Conservation (phyloP, 2,888 invertebrate species). For the Phengaris arion region DNA sequence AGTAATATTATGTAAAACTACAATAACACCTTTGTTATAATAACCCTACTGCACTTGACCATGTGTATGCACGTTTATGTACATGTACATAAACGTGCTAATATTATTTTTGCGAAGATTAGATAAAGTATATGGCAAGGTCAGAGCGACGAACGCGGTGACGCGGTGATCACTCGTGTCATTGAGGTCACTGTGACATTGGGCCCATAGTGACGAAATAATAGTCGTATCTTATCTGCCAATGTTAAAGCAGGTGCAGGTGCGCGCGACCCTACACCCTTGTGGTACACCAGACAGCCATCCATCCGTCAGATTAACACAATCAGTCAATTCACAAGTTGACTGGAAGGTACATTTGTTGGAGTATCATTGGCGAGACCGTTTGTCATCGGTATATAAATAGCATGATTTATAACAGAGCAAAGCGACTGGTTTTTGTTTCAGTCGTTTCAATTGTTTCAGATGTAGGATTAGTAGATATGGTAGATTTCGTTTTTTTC, state of each 20-base stretch:
- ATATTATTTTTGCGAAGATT: conserved; percentile 72
- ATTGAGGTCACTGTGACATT: conserved; percentile 79
- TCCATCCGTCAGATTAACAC: conserved; percentile 25
- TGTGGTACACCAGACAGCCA: conserved; percentile 42
- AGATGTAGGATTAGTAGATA: background rate
- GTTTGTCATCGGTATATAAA: background rate
- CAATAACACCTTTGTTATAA: background rate
- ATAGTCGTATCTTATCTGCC: conserved; percentile 76
- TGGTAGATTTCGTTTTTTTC: background rate
- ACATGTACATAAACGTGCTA: conserved; percentile 45
- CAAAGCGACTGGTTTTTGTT: background rate
- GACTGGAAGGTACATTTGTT: background rate
- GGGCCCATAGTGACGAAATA: conserved; percentile 76
- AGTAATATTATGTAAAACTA: too few species aligned
- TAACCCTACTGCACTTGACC: conserved; percentile 25
- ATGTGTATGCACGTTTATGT: conserved; percentile 33
- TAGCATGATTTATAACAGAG: background rate
- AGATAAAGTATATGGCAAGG: conserved; percentile 74
- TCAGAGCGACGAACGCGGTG: conserved; percentile 63
- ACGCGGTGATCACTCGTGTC: conserved; percentile 73
- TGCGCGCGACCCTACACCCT: conserved; percentile 67
- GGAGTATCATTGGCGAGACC: background rate
- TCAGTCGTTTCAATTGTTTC: background rate
- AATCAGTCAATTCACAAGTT: conserved; percentile 4
- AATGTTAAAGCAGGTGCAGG: conserved; percentile 77